Evolutionary conservation across 1,140 invertebrate species (phyloP), one percentile per base, ranked within the genome.

Genomic region (Rhagoletis zephyria): DNA sequence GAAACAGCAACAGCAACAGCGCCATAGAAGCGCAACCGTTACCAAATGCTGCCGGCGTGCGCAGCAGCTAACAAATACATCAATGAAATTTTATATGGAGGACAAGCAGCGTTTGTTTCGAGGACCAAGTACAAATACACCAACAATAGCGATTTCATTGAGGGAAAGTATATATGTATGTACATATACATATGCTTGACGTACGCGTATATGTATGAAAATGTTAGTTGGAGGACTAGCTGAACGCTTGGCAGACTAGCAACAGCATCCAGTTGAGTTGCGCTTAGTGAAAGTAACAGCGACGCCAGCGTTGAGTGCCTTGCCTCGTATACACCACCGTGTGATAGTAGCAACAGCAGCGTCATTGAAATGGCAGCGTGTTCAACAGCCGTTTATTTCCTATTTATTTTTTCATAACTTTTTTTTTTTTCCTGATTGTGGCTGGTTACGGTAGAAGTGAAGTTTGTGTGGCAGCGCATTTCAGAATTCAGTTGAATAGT

Each of bases 401-500:
- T 5, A 81, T 81, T 48, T 74, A 1, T 5, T 16, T 74, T 74
- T 14, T 42, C n/a, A 48, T 81, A 48, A 42, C 74, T 51, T 51
- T 74, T n/a, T n/a, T n/a, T n/a, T n/a, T n/a, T n/a, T n/a, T n/a
- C n/a, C n/a, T n/a, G n/a, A n/a, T n/a, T n/a, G n/a, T n/a, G n/a
- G n/a, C 89, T 91, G 90, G 89, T 87, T 89, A 88, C 88, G 90
- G 91, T 91, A 81, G 48, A 81, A 81, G 74, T 81, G 74, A 81
- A 81, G 74, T 81, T 81, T 81, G 74, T 19, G n/a, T 89, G 88
- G 89, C 88, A 88, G 89, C 90, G 89, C 89, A 56, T 90, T 91
- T 87, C 87, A 64, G 90, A 90, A 89, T 91, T 91, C 90, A 92
- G 91, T 92, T 89, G 89, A 86, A 92, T 91, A 89, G 86, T 90